These are phyloP conservation scores for Argentina silus DNA, from an alignment of 2,797 vertebrate species.

Conservation along the genomic window DNA sequence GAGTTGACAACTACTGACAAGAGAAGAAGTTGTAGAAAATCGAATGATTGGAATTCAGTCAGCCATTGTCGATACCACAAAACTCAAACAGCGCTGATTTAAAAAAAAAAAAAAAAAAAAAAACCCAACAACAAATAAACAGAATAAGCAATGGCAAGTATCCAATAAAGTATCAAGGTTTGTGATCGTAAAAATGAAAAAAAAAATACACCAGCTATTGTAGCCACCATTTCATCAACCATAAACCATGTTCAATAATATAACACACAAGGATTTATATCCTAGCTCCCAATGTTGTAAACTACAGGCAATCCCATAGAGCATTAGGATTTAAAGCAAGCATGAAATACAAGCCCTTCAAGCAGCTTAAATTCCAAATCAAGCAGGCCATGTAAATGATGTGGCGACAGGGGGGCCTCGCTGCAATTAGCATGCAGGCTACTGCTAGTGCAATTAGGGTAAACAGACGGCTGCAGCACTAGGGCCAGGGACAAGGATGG, in stretches of 20 bases:
- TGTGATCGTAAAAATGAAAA: slow-evolving; percentile 3
- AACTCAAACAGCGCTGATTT: slow-evolving; percentile 24
- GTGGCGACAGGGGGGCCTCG: slow-evolving; percentile 77
- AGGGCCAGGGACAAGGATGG: slow-evolving; percentile 66
- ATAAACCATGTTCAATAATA: slow-evolving; percentile 17
- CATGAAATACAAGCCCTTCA: slow-evolving; percentile 86
- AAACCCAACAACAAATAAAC: neutral
- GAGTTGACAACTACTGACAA: neutral
- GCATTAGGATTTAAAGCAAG: slow-evolving; percentile 84
- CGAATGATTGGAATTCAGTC: neutral
- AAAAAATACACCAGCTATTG: slow-evolving; percentile 48
- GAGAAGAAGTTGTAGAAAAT: neutral
- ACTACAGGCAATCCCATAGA: slow-evolving; percentile 75
- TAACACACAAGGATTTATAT: slow-evolving; percentile 26
- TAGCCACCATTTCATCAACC: slow-evolving; percentile 32
- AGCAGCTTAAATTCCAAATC: slow-evolving; percentile 85
- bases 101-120: neutral
- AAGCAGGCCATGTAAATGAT: slow-evolving; percentile 86
- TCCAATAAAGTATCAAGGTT: no score
- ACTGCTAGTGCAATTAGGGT: slow-evolving; percentile 84
- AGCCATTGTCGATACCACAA: slow-evolving; percentile 4
- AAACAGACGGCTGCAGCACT: slow-evolving; percentile 78
- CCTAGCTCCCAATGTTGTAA: slow-evolving; percentile 53
- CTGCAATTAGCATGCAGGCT: slow-evolving; percentile 83
- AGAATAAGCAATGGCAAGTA: no score